Evolutionary conservation across 2,797 vertebrate species (phyloP).

Genomic region (Clarias platycephalus): DNA sequence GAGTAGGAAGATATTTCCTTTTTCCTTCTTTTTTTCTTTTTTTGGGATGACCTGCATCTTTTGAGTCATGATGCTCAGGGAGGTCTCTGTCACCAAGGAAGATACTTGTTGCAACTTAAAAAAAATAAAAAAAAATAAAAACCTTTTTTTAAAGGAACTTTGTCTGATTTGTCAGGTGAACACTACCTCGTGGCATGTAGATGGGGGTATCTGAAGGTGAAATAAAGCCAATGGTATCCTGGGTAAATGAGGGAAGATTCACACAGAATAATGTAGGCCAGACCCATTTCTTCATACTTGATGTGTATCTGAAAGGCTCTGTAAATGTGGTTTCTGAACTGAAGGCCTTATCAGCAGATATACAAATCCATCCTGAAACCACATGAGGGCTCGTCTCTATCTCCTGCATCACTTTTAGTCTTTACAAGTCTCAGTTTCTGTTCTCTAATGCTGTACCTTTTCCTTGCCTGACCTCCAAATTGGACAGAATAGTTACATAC

Average conservation of each 20-base stretch:
- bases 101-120: conserved; percentile 69
- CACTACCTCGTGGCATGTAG: conserved; percentile 65
- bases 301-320: conserved; percentile 79
- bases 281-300: conserved; percentile 76
- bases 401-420: conserved; percentile 72
- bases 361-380: conserved; percentile 78
- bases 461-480: conserved; percentile 24
- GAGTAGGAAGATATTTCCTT: neutral
- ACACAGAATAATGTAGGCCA: conserved; percentile 78
- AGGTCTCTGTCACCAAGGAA: conserved; percentile 59
- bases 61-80: conserved; percentile 60
- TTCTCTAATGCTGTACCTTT: conserved; percentile 63
- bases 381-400: conserved; percentile 77
- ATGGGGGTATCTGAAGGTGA: conserved; percentile 78
- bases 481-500: neutral
- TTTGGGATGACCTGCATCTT: neutral
- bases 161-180: conserved; percentile 71
- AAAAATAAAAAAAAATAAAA: too few relatives aligned
- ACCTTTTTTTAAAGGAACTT: conserved; percentile 59
- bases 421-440: conserved; percentile 61
- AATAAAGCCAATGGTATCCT: conserved; percentile 79
- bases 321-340: conserved; percentile 79
- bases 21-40: too few relatives aligned
- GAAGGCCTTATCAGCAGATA: conserved; percentile 80
- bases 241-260: conserved; percentile 82